Conservation (phyloP, 2,888 invertebrate genomes). For the Parnassius orleans region DNA sequence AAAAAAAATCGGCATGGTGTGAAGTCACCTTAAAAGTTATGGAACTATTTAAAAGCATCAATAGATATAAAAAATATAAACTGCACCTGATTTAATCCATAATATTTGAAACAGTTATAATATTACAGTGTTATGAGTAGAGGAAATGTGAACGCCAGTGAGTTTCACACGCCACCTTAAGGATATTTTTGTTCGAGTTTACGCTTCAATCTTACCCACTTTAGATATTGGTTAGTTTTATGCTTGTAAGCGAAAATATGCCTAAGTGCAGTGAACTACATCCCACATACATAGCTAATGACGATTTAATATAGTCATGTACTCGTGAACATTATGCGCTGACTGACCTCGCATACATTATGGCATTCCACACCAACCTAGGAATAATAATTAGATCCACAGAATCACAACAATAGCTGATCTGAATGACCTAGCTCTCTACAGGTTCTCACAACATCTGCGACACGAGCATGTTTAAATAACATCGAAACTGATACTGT, state of each 20-base stretch:
- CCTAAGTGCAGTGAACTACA: background rate
- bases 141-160: too few species aligned
- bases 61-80: too few species aligned
- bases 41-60: too few species aligned
- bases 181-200: background rate
- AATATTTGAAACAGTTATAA: too few species aligned
- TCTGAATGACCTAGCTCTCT: background rate
- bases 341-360: conserved; percentile 11
- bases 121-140: too few species aligned
- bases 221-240: background rate
- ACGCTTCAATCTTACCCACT: background rate
- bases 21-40: too few species aligned
- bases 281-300: conserved; percentile 3
- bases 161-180: background rate
- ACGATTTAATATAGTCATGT: conserved; percentile 6
- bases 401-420: conserved; percentile 1
- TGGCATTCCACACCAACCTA: background rate
- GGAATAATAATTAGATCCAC: background rate
- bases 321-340: background rate
- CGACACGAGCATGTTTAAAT: too few species aligned
- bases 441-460: background rate
- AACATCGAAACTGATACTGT: too few species aligned
- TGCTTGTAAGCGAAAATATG: background rate
- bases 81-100: too few species aligned
- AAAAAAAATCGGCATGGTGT: too few species aligned